Percentiles rank a stretch among this genome's conserved stretches.
These are phyloP conservation scores for Bradypodion ventrale DNA, from an alignment of 2,797 vertebrate genomes.

Conservation along the genomic window DNA sequence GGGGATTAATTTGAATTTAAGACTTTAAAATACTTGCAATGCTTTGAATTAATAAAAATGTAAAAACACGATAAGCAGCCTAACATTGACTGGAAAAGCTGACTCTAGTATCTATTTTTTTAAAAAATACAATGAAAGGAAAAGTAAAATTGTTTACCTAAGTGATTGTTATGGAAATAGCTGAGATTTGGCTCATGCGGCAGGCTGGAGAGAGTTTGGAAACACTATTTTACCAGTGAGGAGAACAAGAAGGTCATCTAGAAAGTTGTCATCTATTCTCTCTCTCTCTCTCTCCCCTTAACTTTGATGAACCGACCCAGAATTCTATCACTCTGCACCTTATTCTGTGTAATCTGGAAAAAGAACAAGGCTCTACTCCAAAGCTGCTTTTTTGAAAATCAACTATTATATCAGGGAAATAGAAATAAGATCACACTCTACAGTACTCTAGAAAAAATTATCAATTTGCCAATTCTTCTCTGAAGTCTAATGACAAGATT, in stretches of 20 bases:
- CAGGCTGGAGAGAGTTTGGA: background rate
- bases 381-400: background rate
- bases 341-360: constrained; percentile 4
- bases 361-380: background rate
- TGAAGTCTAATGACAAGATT: background rate
- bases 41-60: constrained; percentile 6
- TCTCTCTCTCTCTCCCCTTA: too few species aligned
- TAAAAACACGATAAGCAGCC: background rate
- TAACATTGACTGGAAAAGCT: background rate
- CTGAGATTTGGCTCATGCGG: background rate
- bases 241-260: background rate
- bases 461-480: background rate
- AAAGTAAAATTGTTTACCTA: background rate
- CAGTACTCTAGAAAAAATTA: background rate
- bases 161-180: background rate
- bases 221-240: background rate
- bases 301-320: too few species aligned
- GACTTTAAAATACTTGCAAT: background rate
- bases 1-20: constrained; percentile 1
- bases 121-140: background rate
- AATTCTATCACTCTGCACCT: background rate
- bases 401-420: background rate
- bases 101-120: background rate
- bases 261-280: background rate
- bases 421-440: background rate